Base-by-base conservation (phyloP, 2,797 vertebrate species). In the Psittacula echo region DNA sequence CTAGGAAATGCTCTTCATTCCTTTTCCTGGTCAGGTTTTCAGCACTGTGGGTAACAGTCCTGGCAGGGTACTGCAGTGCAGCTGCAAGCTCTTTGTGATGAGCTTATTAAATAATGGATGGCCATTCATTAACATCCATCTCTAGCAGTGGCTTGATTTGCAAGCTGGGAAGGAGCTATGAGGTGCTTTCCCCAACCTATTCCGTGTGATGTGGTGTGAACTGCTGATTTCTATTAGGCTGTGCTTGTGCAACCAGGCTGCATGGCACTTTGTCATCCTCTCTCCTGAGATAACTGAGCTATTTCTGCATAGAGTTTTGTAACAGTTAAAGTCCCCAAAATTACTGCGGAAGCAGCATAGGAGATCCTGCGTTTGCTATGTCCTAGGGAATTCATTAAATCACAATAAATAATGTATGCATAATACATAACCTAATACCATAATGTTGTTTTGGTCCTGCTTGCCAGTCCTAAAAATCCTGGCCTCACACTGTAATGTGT, bases 391-490 rank as follows among this genome's bases (percentile, higher is more conserved):
- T 82, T 87, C 92, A 90, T 93, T 92, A 79, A 87, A 71, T 82
- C 93, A 50, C 85, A 65, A 90, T 96, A 93, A 96, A 95, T 95
- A 94, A 93, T 94, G 67, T 75, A 95, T 94, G 89, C 68, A 37
- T 61, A 64, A 70, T 94, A 51, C 87, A 90, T 90, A 90, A 87
- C 79, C 85, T 95, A 84, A 93, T 91, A 58, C 61, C 9, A 0
- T 94, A 91, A 93, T 94, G 96, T 78, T 84, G 51, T 95, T 95
- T 85, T 81, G 30, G 67, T 51, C 62, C n/a, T 87, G 21, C 75
- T 85, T 93, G 96, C 93, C 88, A 75, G 84, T 80, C 13, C 20
- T 95, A 68, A 95, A 94, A 87, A 32, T 53, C 65, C 88, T 64
- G 45, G 53, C 77, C 62, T 74, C 34, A 23, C 1, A 0, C 71